Conservation (phyloP, 2,888 invertebrate genomes). For the Philaethria dido region DNA sequence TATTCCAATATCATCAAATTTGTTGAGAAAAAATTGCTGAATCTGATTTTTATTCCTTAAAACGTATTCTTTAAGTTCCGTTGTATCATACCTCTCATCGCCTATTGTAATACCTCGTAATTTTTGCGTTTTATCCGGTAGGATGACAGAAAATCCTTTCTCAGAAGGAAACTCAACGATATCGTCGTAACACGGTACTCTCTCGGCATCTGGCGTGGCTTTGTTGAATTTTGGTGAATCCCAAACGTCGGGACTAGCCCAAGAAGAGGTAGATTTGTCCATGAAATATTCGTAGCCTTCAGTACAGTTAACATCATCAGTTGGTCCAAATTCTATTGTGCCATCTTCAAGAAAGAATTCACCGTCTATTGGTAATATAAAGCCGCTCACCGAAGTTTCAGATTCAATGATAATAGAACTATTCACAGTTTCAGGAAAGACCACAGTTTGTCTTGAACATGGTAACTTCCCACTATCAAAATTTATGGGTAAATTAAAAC, state of each 20-base stretch:
- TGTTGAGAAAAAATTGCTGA: slow-evolving; percentile 58
- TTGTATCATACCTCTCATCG: slow-evolving; percentile 46
- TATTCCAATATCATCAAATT: slow-evolving; percentile 50
- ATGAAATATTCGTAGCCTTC: slow-evolving; percentile 61
- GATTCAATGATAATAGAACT: slow-evolving; percentile 59
- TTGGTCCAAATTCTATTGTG: slow-evolving; percentile 56
- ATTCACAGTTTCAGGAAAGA: slow-evolving; percentile 63
- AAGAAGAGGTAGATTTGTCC: slow-evolving; percentile 59
- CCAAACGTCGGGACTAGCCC: slow-evolving; percentile 76
- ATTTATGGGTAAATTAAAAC: slow-evolving; percentile 66
- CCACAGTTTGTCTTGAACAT: slow-evolving; percentile 69
- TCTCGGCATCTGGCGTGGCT: slow-evolving; percentile 78
- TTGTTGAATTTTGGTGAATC: slow-evolving; percentile 65
- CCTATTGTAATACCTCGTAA: slow-evolving; percentile 55
- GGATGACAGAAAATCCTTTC: slow-evolving; percentile 55
- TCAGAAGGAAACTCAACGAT: slow-evolving; percentile 65
- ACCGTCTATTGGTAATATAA: slow-evolving; percentile 71
- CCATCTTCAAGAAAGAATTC: slow-evolving; percentile 65
- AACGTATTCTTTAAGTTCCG: slow-evolving; percentile 35
- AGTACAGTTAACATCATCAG: slow-evolving; percentile 55
- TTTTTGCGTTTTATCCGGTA: slow-evolving; percentile 59
- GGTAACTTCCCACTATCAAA: slow-evolving; percentile 66
- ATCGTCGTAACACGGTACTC: slow-evolving; percentile 76
- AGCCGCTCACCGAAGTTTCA: slow-evolving; percentile 55
- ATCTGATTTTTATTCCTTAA: slow-evolving; percentile 42